Evolutionary conservation across 2,888 invertebrate species (phyloP), one percentile per base, ranked within the genome.

Genomic region (Diaphora mendica): DNA sequence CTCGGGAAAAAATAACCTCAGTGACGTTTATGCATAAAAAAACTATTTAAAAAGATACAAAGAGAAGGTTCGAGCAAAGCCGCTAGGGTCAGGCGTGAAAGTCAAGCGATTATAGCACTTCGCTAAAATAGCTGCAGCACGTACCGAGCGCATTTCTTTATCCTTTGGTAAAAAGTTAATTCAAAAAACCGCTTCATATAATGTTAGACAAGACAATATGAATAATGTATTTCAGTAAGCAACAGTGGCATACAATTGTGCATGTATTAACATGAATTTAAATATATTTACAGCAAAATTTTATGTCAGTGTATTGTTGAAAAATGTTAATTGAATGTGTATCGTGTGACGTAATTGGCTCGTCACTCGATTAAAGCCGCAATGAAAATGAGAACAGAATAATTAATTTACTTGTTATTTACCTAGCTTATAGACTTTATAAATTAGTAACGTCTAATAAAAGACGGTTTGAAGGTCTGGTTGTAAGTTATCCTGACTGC

Each of bases 191-290:
- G 35, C 70, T 68, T 77, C 64, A 39, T 48, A 74, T 65, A 74
- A 68, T 69, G 64, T 77, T 68, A 71, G 69, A 79, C 74, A 77
- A 76, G 74, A 80, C 64, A 79, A 67, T 72, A 86, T 88, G 87
- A 85, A 87, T 86, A 78, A 88, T 88, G 85, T 84, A 87, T 78
- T 71, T 68, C 74, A 74, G 77, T 77, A 77, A 66, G 75, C 80
- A 70, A 76, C 79, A 77, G 79, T 81, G 74, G 79, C 82, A 79
- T 81, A 79, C 80, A 79, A 82, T 81, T 75, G 78, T 81, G 86
- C 82, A 87, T 87, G 77, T 64, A 86, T 87, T 84, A 75, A 78
- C 85, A 87, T 85, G 72, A 51, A 82, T 88, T 87, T 82, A 81
- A 83, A 87, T 87, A 72, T 66, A 72, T 82, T 82, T 74, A 77